These are phyloP conservation scores for Pluvianellus socialis DNA, from an alignment of 2,113 vertebrate species.

Conservation along the genomic window DNA sequence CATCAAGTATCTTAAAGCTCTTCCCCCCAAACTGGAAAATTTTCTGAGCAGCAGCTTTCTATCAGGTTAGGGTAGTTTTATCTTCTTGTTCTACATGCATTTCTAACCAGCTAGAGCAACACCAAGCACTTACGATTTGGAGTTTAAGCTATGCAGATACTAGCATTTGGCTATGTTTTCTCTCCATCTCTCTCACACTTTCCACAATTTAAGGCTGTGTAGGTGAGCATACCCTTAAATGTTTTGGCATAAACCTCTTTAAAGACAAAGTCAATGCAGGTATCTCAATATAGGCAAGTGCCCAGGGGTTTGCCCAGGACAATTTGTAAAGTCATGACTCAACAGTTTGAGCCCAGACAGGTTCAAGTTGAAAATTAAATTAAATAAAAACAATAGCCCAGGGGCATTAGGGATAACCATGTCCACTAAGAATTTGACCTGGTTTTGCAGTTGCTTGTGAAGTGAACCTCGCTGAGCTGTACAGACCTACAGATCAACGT, in stretches of 20 bases:
- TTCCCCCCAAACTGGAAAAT: not conserved
- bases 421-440: not conserved
- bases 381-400: not conserved
- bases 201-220: not conserved
- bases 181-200: not conserved
- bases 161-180: not conserved
- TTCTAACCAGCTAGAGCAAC: not conserved
- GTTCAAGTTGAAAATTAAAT: not conserved
- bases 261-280: not conserved
- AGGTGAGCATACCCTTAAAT: not conserved
- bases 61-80: not conserved
- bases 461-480: not conserved
- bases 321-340: not conserved
- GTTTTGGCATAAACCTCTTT: not conserved
- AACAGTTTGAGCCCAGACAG: not conserved
- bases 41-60: not conserved
- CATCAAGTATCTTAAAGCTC: not conserved
- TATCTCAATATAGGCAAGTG: not conserved
- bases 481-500: not conserved
- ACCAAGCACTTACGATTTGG: not conserved
- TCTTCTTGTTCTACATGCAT: not conserved
- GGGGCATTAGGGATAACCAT: not conserved
- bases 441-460: not conserved
- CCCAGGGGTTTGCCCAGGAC: rapidly evolving
- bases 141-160: not conserved